These are phyloP conservation scores for Chaitophorus viminalis DNA, from an alignment of 2,888 invertebrate genomes.

Conservation along the genomic window DNA sequence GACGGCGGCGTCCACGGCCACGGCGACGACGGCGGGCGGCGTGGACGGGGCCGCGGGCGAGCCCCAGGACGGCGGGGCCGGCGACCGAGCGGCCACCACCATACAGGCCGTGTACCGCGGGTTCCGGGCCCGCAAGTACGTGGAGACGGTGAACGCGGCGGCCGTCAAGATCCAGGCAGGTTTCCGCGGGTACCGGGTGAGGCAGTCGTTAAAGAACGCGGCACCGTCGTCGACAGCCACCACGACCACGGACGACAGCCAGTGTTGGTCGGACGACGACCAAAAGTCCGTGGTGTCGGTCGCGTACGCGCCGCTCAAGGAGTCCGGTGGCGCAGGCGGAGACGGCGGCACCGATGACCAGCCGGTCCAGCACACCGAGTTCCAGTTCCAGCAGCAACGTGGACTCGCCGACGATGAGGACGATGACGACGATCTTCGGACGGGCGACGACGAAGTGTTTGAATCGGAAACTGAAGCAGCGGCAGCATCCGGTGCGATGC, in stretches of 20 bases:
- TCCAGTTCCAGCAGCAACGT: not conserved
- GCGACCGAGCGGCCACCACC: constrained; percentile 69
- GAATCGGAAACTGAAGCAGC: too few relatives aligned
- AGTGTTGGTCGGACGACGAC: constrained; percentile 54
- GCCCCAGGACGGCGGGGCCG: constrained; percentile 54
- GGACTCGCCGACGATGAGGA: not conserved
- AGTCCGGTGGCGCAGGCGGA: too few relatives aligned
- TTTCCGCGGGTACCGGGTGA: constrained; percentile 70
- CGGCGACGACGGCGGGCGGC: constrained; percentile 7
- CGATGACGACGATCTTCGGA: not conserved
- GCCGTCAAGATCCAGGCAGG: constrained; percentile 70
- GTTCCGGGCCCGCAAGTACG: constrained; percentile 67
- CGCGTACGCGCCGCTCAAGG: not conserved
- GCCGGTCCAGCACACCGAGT: too few relatives aligned
- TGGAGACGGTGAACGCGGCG: constrained; percentile 60
- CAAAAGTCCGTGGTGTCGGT: constrained; percentile 55
- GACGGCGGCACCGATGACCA: too few relatives aligned
- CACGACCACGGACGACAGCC: constrained; percentile 26
- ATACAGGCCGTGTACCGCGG: constrained; percentile 72
- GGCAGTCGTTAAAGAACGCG: constrained; percentile 56
- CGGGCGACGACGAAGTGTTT: not conserved
- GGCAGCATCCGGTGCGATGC: too few relatives aligned
- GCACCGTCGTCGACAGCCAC: not conserved
- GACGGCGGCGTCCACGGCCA: constrained; percentile 19
- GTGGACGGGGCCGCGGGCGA: constrained; percentile 19